phyloP scores from a whole-genome alignment of 1,140 invertebrate species.

The Lamellibrachia luymesi region DNA sequence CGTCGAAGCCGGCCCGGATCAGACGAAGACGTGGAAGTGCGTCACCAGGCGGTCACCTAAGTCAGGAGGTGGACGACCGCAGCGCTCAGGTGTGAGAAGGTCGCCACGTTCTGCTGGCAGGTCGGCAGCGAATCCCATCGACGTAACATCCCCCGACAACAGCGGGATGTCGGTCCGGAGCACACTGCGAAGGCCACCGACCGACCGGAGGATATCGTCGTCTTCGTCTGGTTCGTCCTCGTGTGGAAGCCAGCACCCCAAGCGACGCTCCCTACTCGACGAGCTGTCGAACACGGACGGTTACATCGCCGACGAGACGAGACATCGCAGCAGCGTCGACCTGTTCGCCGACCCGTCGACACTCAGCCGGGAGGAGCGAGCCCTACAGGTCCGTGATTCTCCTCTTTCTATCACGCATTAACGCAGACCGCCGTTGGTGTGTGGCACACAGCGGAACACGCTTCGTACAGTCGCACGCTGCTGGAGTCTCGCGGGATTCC shows the following conservation, averaged over 20 bases:
- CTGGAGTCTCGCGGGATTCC: not conserved
- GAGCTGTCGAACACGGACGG: conserved; percentile 30
- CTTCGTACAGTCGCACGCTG: not conserved
- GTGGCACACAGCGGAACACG: not conserved
- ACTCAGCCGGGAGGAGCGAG: conserved; percentile 27
- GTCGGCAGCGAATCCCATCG: not conserved
- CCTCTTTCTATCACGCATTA: not conserved
- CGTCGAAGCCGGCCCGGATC: not conserved
- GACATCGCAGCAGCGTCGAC: not conserved
- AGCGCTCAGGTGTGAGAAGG: not conserved
- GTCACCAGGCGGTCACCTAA: not conserved
- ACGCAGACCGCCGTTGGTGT: not conserved
- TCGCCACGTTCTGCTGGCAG: not conserved
- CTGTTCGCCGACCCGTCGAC: conserved; percentile 26
- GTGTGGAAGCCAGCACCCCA: not conserved
- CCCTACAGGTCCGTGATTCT: conserved; percentile 26
- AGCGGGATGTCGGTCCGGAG: not conserved
- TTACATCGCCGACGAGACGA: conserved; percentile 29
- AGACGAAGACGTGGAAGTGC: not conserved
- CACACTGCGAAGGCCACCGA: not conserved
- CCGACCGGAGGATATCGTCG: not conserved
- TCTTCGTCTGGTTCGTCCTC: not conserved
- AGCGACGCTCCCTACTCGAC: conserved; percentile 27
- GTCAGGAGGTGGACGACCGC: not conserved
- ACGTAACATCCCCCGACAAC: not conserved